Base-by-base conservation (phyloP, 2,888 invertebrate genomes). In the Campaea margaritaria region DNA sequence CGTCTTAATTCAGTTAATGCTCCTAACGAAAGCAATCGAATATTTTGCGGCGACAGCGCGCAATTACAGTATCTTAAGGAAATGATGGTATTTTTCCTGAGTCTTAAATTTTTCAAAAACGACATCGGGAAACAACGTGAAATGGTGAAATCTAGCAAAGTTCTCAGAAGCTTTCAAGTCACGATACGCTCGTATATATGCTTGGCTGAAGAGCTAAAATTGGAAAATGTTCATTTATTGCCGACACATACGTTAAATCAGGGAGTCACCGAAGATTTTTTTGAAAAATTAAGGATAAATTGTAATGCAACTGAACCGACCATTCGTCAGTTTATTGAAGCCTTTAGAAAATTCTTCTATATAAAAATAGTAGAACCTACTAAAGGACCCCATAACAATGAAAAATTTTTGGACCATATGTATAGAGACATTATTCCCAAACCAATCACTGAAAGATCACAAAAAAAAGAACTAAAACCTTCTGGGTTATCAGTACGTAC, bases 211-310 rank as follows among this genome's bases (percentile, higher is more conserved):
- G 49, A 49, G 0, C 12, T 58, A 2, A 12, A 9, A 11, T 2
- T 38, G 38, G 49, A 43, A 50, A 13, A 16, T 9, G 7, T 0
- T n/a, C 8, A 13, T 28, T 0, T 0, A 2, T 10, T 38, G 34
- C 31, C 57, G 2, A 46, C 21, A 12, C 41, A 44, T 11, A 46
- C 36, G 4, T 27, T 28, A 14, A 59, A 54, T 14, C 53, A 49
- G 14, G 45, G 49, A 10, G 0, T 36, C 3, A 45, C 53, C 0
- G 41, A 59, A 11, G 34, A 45, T 0, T 49, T 53, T 9, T 41
- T 54, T 16, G 16, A 34, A 34, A 16, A 59, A 54, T 44, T 59
- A 34, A 53, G 49, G 41, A 3, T 11, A 27, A 39, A 0, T 53
- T 11, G 13, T 4, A 43, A 47, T 44, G 28, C 14, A 45, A 14